Conservation (phyloP, 2,797 vertebrate species). For the Squalus acanthias region DNA sequence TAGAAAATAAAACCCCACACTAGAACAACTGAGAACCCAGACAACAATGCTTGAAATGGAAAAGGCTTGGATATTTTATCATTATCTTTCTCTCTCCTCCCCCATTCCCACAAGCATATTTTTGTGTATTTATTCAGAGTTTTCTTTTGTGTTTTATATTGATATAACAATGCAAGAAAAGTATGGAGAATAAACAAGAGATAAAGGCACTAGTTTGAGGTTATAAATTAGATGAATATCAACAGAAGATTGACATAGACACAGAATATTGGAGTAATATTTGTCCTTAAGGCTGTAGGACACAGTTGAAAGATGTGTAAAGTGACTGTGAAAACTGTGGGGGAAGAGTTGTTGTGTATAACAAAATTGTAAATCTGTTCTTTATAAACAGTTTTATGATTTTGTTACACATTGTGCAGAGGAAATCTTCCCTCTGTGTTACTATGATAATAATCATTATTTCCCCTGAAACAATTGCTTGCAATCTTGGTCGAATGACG, state of each 20-base stretch:
- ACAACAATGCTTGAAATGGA: neutral
- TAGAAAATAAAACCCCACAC: neutral
- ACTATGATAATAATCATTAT: neutral
- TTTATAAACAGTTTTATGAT: neutral
- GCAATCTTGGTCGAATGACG: neutral
- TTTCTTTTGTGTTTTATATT: neutral
- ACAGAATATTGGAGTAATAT: neutral
- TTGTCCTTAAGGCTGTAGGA: neutral
- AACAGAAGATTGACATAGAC: neutral
- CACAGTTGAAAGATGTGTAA: neutral
- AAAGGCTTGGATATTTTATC: neutral
- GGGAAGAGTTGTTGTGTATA: neutral
- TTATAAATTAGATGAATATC: neutral
- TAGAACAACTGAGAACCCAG: neutral
- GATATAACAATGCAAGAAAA: neutral
- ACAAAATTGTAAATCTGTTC: neutral
- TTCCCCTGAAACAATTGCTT: neutral
- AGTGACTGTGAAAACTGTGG: neutral
- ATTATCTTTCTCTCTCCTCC: neutral
- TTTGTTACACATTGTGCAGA: neutral
- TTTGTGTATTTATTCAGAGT: neutral
- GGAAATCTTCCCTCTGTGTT: neutral
- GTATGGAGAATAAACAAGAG: neutral
- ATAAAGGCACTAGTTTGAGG: neutral
- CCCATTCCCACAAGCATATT: neutral